Evolutionary conservation across 2,113 vertebrate species (phyloP).

Genomic region (Toxotes jaculatrix): DNA sequence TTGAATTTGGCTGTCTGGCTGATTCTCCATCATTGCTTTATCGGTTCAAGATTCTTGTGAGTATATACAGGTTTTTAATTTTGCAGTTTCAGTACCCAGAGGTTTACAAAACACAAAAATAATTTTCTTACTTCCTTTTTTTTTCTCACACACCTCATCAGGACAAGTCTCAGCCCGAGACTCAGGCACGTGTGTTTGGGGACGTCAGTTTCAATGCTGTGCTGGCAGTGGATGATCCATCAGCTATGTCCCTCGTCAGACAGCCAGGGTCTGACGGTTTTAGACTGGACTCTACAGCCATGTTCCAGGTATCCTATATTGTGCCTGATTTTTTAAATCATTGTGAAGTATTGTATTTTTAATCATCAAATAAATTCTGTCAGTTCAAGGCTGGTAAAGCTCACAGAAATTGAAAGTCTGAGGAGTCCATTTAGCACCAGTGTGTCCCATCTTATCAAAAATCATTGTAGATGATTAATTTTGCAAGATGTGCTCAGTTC

Average conservation of each 20-base stretch:
- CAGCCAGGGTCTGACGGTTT: conserved; percentile 97
- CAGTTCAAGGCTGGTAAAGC: background rate
- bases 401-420: background rate
- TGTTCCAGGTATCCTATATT: conserved; percentile 87
- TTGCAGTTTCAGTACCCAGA: background rate
- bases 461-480: background rate
- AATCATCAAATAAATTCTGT: background rate
- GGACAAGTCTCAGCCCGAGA: conserved; percentile 97
- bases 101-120: background rate
- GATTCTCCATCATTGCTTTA: conserved; percentile 92
- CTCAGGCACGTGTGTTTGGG: conserved; percentile 89
- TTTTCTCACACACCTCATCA: conserved; percentile 35
- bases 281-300: conserved; percentile 90
- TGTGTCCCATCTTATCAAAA: background rate
- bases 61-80: conserved; percentile 49
- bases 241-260: conserved; percentile 88
- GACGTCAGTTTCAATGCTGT: conserved; percentile 90
- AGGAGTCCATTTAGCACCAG: background rate
- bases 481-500: background rate
- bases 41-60: conserved; percentile 95
- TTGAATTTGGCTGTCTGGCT: conserved; percentile 94
- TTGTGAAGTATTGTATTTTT: background rate
- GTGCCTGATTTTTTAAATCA: background rate
- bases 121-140: background rate
- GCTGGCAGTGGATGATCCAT: conserved; percentile 91